A percentile compares a stretch with the other conserved stretches of the same genome.
phyloP scores from a whole-genome alignment of 2,113 vertebrate genomes.

The Leiothrix lutea region DNA sequence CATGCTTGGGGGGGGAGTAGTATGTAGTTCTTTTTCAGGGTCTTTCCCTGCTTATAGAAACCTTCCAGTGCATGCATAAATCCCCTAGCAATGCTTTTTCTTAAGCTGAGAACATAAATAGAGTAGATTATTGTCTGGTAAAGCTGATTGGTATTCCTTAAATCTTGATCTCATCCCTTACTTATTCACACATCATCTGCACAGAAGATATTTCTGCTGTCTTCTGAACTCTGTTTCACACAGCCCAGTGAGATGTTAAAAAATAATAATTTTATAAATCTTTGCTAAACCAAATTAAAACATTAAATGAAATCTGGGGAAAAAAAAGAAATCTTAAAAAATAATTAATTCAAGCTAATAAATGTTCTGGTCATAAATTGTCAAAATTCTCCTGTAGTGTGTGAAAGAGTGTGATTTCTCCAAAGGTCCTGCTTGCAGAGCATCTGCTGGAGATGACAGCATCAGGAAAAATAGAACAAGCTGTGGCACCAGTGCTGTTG shows the following conservation, averaged over 20 bases:
- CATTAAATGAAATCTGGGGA: background rate
- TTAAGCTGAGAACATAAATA: slow-evolving; percentile 11
- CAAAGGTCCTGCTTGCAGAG: background rate
- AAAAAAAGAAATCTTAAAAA: background rate
- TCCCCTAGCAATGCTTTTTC: background rate
- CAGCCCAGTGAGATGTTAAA: slow-evolving; percentile 20
- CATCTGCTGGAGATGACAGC: background rate
- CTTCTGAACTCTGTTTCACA: slow-evolving; percentile 56
- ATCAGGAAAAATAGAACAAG: background rate
- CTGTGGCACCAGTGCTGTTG: accelerated
- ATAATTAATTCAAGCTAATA: background rate
- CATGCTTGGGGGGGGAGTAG: background rate
- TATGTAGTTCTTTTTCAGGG: background rate
- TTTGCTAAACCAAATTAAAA: background rate
- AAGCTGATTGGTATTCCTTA: slow-evolving; percentile 52
- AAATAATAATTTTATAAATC: background rate
- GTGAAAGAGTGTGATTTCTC: background rate
- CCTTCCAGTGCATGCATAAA: background rate
- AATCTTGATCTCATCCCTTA: slow-evolving; percentile 36
- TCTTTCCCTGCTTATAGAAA: background rate
- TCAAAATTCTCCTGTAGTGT: background rate
- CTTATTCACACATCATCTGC: slow-evolving; percentile 59
- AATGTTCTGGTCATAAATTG: background rate
- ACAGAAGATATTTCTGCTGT: slow-evolving; percentile 41
- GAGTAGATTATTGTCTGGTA: slow-evolving; percentile 18